phyloP scores from a whole-genome alignment of 2,797 vertebrate species.

The Acrossocheilus wenchowensis region DNA sequence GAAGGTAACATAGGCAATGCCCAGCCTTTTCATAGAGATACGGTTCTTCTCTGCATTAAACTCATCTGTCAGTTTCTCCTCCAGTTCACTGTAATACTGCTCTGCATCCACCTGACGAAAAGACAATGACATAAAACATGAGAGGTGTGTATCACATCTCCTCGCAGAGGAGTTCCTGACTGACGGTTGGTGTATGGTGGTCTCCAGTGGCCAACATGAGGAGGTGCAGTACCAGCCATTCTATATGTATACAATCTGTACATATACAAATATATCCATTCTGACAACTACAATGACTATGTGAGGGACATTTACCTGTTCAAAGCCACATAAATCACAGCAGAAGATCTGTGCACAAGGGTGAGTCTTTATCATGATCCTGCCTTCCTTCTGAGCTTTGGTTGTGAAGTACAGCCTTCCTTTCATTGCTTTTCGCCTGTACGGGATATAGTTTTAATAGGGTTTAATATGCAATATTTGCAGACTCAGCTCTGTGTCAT shows the following conservation, averaged over 20 bases:
- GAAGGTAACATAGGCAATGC: constrained; percentile 94
- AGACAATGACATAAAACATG: constrained; percentile 37
- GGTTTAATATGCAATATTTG: not conserved
- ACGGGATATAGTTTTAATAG: constrained; percentile 43
- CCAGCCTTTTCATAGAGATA: constrained; percentile 87
- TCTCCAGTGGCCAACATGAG: constrained; percentile 73
- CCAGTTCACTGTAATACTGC: constrained; percentile 95
- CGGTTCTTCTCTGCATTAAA: constrained; percentile 95
- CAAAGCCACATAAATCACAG: constrained; percentile 90
- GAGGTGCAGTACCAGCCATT: constrained; percentile 23
- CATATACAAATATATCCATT: not conserved
- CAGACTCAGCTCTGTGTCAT: not conserved
- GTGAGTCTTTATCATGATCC: constrained; percentile 92
- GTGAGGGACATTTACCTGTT: constrained; percentile 79
- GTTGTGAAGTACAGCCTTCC: constrained; percentile 93
- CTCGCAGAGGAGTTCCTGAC: constrained; percentile 4
- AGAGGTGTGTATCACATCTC: not conserved
- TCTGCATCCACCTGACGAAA: constrained; percentile 91
- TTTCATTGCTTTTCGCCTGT: constrained; percentile 95
- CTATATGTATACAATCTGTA: not conserved
- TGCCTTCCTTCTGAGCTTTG: constrained; percentile 90
- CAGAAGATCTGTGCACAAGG: constrained; percentile 92
- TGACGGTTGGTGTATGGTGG: constrained; percentile 70
- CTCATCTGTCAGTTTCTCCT: constrained; percentile 95
- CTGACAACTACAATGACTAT: not conserved